phyloP scores from a whole-genome alignment of 2,797 vertebrate species.

The Mastacembelus armatus region DNA sequence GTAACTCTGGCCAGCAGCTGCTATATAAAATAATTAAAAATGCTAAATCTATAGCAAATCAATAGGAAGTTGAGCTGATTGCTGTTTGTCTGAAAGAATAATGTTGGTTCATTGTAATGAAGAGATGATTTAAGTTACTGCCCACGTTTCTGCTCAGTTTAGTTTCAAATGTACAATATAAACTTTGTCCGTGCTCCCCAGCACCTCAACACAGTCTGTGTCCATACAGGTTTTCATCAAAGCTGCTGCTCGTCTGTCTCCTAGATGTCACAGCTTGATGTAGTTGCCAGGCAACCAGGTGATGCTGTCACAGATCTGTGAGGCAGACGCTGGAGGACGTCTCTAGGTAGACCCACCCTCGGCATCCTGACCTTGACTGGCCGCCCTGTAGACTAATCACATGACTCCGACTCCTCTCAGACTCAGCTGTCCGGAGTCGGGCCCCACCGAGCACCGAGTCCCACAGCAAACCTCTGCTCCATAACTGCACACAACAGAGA shows the following conservation, averaged over 20 bases:
- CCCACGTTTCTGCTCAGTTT: neutral
- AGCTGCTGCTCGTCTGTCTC: no score
- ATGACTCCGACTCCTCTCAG: slow-evolving; percentile 71
- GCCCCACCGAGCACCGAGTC: slow-evolving; percentile 80
- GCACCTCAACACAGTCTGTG: neutral
- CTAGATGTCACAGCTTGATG: neutral
- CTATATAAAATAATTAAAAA: no score
- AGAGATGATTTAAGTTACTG: no score
- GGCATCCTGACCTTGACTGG: slow-evolving; percentile 22
- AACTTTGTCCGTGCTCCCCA: no score
- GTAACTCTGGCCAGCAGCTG: neutral
- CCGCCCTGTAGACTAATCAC: slow-evolving; percentile 77
- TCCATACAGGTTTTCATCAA: neutral
- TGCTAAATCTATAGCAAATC: no score
- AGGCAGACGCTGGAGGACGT: slow-evolving; percentile 82
- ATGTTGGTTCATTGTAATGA: no score
- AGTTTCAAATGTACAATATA: neutral
- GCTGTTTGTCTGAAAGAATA: no score
- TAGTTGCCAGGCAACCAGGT: slow-evolving; percentile 11
- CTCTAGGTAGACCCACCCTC: slow-evolving; percentile 77
- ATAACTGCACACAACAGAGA: slow-evolving; percentile 72
- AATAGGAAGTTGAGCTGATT: no score
- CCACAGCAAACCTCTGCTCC: slow-evolving; percentile 79
- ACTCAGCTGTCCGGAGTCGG: slow-evolving; percentile 71
- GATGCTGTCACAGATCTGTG: slow-evolving; percentile 77